phyloP scores from a whole-genome alignment of 2,797 vertebrate genomes.

The Synaphobranchus kaupii region DNA sequence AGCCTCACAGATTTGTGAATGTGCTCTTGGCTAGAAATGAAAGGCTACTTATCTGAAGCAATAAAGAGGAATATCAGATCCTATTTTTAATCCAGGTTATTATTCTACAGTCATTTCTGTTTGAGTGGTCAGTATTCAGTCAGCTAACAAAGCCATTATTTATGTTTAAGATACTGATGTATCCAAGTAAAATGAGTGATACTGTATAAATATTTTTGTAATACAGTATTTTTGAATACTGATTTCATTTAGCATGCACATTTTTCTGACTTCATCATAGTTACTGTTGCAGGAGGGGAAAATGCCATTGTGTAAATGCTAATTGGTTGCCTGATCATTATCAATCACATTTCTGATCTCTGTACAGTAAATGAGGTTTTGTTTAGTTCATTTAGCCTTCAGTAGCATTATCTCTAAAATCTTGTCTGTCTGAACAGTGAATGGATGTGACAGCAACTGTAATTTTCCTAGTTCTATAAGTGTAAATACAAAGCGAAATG shows the following conservation, averaged over 20 bases:
- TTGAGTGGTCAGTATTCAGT: background rate
- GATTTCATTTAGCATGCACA: too few species aligned
- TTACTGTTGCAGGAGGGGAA: background rate
- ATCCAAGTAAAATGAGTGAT: background rate
- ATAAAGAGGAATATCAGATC: conserved; percentile 18
- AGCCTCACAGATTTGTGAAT: conserved; percentile 35
- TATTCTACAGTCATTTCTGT: background rate
- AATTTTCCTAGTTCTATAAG: background rate
- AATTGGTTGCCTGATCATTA: too few species aligned
- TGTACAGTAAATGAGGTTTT: background rate
- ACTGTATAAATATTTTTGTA: background rate
- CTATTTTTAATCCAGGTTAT: background rate
- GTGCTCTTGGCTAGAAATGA: background rate
- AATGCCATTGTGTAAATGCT: background rate
- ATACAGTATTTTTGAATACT: too few species aligned
- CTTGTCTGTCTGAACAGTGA: background rate
- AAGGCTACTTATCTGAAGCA: background rate
- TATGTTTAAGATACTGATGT: background rate
- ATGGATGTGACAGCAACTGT: background rate
- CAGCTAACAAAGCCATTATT: background rate
- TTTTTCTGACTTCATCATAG: background rate
- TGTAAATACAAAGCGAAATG: background rate
- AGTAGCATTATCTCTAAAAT: background rate
- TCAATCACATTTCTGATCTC: too few species aligned
- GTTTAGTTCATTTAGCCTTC: background rate